Percentiles rank a stretch among this genome's conserved stretches.
These are phyloP conservation scores for Drosophila pectinifera DNA, from an alignment of 1,140 invertebrate species.

Conservation along the genomic window DNA sequence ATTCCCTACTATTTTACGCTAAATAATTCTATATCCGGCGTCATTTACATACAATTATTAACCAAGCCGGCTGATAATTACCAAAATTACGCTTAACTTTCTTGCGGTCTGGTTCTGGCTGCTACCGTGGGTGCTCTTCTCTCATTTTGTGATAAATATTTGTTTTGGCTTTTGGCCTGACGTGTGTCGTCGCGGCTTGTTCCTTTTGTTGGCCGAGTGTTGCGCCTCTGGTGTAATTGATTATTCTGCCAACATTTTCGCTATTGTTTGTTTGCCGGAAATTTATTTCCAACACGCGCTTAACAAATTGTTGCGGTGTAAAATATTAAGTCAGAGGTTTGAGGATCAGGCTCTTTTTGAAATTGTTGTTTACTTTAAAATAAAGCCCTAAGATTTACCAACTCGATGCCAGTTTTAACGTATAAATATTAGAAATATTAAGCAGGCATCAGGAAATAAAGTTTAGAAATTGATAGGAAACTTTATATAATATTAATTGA, in stretches of 20 bases:
- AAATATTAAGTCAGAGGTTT: slow-evolving; percentile 5
- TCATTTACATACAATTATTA: slow-evolving; percentile 38
- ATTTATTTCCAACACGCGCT: slow-evolving; percentile 40
- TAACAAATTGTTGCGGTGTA: slow-evolving; percentile 21
- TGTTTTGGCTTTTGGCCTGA: slow-evolving; percentile 43
- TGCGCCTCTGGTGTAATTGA: slow-evolving; percentile 30
- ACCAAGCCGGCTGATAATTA: slow-evolving; percentile 32
- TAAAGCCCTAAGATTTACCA: neutral
- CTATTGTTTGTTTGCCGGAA: slow-evolving; percentile 45
- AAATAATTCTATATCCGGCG: slow-evolving; percentile 8
- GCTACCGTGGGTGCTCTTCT: slow-evolving; percentile 10
- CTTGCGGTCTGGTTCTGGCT: slow-evolving; percentile 19
- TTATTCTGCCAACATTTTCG: slow-evolving; percentile 42
- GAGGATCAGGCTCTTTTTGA: slow-evolving; percentile 1
- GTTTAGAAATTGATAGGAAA: too few species aligned
- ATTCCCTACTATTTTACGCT: neutral
- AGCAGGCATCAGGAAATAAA: neutral
- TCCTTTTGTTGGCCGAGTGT: slow-evolving; percentile 16
- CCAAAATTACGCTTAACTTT: slow-evolving; percentile 42
- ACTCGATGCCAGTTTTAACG: neutral
- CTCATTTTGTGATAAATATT: slow-evolving; percentile 47
- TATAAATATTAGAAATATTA: neutral
- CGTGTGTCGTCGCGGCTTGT: slow-evolving; percentile 33
- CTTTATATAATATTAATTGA: too few species aligned
- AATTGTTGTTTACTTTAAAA: slow-evolving; percentile 2